Percentiles rank a stretch among this genome's conserved stretches.
phyloP scores from a whole-genome alignment of 2,888 invertebrate species.

The Agonum fuliginosum region DNA sequence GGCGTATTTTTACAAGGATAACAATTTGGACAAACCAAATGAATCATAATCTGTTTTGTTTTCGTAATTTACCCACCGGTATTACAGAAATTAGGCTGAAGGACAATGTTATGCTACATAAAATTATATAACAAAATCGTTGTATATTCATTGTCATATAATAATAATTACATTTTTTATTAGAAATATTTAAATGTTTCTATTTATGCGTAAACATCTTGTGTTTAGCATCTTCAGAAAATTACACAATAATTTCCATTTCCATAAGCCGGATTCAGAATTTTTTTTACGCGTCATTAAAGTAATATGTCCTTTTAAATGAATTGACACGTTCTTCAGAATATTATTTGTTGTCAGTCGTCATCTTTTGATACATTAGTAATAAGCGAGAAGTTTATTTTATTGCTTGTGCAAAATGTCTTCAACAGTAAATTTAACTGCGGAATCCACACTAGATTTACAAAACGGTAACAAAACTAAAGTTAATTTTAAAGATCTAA shows the following conservation, averaged over 20 bases:
- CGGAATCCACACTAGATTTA: slow-evolving; percentile 66
- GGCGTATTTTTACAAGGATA: no score
- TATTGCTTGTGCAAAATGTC: slow-evolving; percentile 64
- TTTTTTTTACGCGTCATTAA: slow-evolving; percentile 28
- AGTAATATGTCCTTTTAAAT: slow-evolving; percentile 1
- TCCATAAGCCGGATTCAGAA: slow-evolving; percentile 12
- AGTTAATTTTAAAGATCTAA: slow-evolving; percentile 46
- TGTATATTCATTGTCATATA: background rate
- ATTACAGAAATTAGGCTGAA: background rate
- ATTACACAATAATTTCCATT: slow-evolving; percentile 9
- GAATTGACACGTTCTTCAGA: slow-evolving; percentile 23
- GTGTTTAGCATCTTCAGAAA: background rate
- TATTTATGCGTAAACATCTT: slow-evolving; percentile 16
- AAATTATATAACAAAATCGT: background rate
- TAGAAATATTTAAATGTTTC: slow-evolving; percentile 17
- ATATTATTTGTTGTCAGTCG: background rate
- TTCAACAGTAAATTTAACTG: slow-evolving; percentile 68
- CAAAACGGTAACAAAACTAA: slow-evolving; percentile 14
- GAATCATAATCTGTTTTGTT: no score
- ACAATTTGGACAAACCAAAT: no score
- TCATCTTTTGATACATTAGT: slow-evolving; percentile 7
- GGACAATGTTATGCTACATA: background rate
- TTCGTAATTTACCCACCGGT: no score
- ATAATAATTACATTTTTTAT: slow-evolving; percentile 4
- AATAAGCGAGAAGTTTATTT: background rate